These are phyloP conservation scores for Andrena flavipes DNA, from an alignment of 2,888 invertebrate genomes.

Conservation along the genomic window DNA sequence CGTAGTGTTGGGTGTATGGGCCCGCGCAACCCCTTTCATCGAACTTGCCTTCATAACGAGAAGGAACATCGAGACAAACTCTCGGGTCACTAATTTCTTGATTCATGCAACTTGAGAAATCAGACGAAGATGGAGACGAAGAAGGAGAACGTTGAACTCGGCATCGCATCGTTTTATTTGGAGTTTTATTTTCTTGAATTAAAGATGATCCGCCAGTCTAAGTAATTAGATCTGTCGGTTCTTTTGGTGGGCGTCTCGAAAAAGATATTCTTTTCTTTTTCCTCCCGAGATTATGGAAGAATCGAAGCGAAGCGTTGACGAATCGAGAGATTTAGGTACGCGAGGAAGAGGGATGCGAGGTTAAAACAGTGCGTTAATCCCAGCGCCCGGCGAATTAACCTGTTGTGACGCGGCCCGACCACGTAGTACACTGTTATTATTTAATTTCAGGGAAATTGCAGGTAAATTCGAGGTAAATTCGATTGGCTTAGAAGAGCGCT, in stretches of 20 bases:
- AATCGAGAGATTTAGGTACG: background rate
- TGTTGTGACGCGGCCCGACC: too few species aligned
- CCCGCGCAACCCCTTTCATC: slow-evolving; percentile 13
- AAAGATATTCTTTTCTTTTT: background rate
- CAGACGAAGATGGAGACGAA: background rate
- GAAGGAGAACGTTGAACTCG: background rate
- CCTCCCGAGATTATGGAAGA: background rate
- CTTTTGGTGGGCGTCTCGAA: background rate
- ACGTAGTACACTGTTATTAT: background rate
- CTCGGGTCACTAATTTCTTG: slow-evolving; percentile 8
- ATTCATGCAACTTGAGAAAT: slow-evolving; percentile 29
- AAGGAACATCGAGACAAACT: slow-evolving; percentile 5
- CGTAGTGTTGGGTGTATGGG: background rate
- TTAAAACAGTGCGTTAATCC: background rate
- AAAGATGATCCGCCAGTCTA: slow-evolving; percentile 35
- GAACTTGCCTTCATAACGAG: slow-evolving; percentile 17
- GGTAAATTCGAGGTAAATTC: too few species aligned
- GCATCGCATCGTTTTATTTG: slow-evolving; percentile 22
- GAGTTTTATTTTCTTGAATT: slow-evolving; percentile 41
- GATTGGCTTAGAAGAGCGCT: too few species aligned
- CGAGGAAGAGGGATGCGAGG: background rate
- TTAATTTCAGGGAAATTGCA: slow-evolving; percentile 3
- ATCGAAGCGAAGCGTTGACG: background rate
- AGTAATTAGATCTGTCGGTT: slow-evolving; percentile 20
- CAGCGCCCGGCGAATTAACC: background rate